Evolutionary conservation across 2,888 invertebrate genomes (phyloP), one percentile per base, ranked within the genome.

Genomic region (Syrphus vitripennis): DNA sequence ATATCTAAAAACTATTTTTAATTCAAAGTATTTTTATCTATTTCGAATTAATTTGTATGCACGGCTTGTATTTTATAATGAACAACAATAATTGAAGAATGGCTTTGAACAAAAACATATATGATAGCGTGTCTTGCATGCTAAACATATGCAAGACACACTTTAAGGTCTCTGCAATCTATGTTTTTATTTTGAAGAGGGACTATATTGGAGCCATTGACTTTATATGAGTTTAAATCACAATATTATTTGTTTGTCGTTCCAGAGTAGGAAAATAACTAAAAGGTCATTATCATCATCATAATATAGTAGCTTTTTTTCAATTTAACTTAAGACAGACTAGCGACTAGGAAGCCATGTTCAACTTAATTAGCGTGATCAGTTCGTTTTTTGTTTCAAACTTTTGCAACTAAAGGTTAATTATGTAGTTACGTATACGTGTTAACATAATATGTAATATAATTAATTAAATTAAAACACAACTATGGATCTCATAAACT

Each of bases 91-190:
- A 29, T 14, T 3, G 45, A 48, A 26, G 12, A 29, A n/a, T 48
- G 69, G 37, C 26, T 53, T 69, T 53, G 80, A 75, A 80, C 7
- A 34, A n/a, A n/a, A n/a, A n/a, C n/a, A n/a, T 76, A 37, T 19
- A 16, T 80, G 76, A 84, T 80, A 16, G 19, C 1, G 9, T 42
- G 3, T 26, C 48, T 77, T 77, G 34, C 59, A 80, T 76, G 42
- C 75, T 59, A 48, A 37, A 61, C 74, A 74, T 53, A 80, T 76
- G 42, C 75, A 67, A 48, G 45, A 61, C 74, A 74, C 69, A 74
- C 50, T 9, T 14, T 78, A 61, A 83, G 83, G 77, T 77, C 82
- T 50, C 4, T n/a, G 26, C 34, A 42, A 34, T 16, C 29, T 65
- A 31, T 70, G 42, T 4, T 34, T 16, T 59, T 61, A 34, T 42